These are phyloP conservation scores for Lophius americanus DNA, from an alignment of 2,797 vertebrate species.

Conservation along the genomic window DNA sequence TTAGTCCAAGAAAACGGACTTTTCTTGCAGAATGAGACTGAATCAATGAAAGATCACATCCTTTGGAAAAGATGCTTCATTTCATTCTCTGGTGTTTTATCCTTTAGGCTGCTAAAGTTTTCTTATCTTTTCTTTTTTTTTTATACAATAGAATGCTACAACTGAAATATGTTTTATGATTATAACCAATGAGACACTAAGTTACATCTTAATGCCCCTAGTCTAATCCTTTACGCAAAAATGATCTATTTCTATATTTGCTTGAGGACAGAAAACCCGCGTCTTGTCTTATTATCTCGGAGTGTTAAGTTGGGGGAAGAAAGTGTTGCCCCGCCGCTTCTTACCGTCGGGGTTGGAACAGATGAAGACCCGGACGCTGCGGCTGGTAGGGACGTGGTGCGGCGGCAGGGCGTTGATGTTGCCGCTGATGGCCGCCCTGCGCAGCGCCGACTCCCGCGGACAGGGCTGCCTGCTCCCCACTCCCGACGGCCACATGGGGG, in stretches of 20 bases:
- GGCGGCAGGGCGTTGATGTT: conserved; percentile 89
- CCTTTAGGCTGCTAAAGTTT: not conserved
- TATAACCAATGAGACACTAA: not conserved
- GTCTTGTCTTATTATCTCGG: no score
- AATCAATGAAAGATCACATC: not conserved
- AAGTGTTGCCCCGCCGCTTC: conserved; percentile 18
- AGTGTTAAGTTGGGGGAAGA: not conserved
- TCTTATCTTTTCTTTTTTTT: no score
- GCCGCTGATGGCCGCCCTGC: conserved; percentile 90
- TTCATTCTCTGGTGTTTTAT: not conserved
- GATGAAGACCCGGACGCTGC: conserved; percentile 95
- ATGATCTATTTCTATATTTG: not conserved
- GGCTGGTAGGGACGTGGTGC: conserved; percentile 89
- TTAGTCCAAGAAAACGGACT: not conserved
- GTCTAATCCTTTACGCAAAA: not conserved
- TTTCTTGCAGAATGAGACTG: not conserved
- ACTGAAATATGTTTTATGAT: not conserved
- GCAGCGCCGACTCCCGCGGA: conserved; percentile 92
- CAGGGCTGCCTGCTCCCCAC: conserved; percentile 86
- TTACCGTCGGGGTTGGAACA: conserved; percentile 96
- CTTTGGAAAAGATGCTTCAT: not conserved
- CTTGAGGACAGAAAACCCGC: not conserved
- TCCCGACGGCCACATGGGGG: conserved; percentile 93
- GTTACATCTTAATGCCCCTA: no score
- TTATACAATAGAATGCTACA: no score